Conservation (phyloP, 2,113 vertebrate genomes). For the Vombatus ursinus region DNA sequence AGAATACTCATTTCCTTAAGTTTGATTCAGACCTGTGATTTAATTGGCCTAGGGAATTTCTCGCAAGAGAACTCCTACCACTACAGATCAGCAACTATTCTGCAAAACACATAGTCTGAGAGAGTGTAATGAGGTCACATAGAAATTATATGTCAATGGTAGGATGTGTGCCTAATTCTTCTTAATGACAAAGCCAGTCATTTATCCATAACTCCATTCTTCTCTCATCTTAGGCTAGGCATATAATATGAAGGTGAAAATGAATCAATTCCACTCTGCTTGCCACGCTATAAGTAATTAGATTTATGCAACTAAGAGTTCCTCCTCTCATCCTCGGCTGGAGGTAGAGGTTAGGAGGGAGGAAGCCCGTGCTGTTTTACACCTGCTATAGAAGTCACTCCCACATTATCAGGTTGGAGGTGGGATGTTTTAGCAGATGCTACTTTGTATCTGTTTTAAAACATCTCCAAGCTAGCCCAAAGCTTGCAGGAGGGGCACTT, state of each 20-base stretch:
- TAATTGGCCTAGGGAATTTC: background rate
- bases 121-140: background rate
- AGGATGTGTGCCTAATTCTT: background rate
- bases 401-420: conserved; percentile 61
- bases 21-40: background rate
- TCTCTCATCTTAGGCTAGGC: conserved; percentile 35
- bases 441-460: conserved; percentile 37
- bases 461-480: conserved; percentile 4
- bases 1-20: conserved; percentile 12
- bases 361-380: conserved; percentile 58
- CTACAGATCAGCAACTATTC: background rate
- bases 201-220: background rate
- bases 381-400: conserved; percentile 73
- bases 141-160: background rate
- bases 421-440: conserved; percentile 61
- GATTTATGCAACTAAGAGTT: conserved; percentile 55
- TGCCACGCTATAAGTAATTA: conserved; percentile 55
- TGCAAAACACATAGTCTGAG: background rate
- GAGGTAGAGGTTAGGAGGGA: background rate
- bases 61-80: background rate
- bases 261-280: conserved; percentile 52
- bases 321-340: conserved; percentile 50
- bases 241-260: conserved; percentile 50
- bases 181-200: background rate
- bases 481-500: conserved; percentile 45